Evolutionary conservation across 2,797 vertebrate genomes (phyloP).

Genomic region (Mustela erminea): DNA sequence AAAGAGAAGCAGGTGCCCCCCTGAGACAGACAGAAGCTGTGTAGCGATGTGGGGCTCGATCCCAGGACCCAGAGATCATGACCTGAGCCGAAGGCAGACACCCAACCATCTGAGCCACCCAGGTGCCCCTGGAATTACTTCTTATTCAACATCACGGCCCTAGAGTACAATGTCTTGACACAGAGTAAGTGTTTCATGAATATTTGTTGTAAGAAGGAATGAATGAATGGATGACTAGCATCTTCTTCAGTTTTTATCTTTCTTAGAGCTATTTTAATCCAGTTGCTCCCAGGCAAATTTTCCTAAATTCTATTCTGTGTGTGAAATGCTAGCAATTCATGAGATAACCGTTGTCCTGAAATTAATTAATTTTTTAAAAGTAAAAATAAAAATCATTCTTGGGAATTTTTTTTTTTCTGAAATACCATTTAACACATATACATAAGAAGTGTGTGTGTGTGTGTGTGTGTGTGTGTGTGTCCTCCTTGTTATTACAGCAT

Average conservation of each 20-base stretch:
- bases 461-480: neutral
- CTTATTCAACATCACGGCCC: neutral
- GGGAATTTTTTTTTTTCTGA: neutral
- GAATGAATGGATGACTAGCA: neutral
- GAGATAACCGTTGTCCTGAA: neutral
- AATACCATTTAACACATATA: neutral
- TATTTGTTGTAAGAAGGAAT: neutral
- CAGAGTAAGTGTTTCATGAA: neutral
- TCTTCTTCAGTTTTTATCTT: neutral
- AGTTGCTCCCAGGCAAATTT: neutral
- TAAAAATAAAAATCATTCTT: neutral
- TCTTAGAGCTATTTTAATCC: neutral
- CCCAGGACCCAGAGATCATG: too few species aligned
- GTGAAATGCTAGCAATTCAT: neutral
- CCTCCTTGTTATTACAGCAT: neutral
- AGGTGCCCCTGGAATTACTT: neutral
- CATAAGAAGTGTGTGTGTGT: neutral
- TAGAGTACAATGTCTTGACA: neutral
- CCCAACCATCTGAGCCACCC: too few species aligned
- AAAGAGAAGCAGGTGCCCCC: too few species aligned
- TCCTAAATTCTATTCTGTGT: neutral
- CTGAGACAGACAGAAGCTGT: too few species aligned
- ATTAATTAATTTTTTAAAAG: neutral
- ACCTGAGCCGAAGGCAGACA: too few species aligned
- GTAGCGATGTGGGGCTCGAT: too few species aligned